These are phyloP conservation scores for Melinopterus prodromus DNA, from an alignment of 2,888 invertebrate genomes.

Conservation along the genomic window DNA sequence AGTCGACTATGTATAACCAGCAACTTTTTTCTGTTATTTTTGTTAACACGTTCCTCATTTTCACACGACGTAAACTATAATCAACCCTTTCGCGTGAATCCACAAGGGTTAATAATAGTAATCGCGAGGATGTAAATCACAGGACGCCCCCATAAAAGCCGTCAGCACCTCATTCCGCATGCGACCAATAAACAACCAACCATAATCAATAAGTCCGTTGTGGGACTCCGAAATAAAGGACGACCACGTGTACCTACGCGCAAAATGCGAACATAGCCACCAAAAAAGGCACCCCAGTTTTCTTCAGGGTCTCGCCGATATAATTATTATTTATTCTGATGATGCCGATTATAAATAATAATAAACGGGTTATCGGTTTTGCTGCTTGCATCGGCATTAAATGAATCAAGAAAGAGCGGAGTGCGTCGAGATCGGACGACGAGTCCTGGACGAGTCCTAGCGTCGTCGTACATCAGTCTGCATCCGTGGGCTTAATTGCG, in stretches of 20 bases:
- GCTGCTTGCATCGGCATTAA: conserved; percentile 37
- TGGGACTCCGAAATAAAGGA: conserved; percentile 16
- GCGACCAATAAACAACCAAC: conserved; percentile 21
- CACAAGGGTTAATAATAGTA: conserved; percentile 21
- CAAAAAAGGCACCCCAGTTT: neutral
- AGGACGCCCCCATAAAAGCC: conserved; percentile 15
- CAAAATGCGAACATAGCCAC: conserved; percentile 4
- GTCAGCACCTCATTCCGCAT: conserved; percentile 13
- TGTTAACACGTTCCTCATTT: neutral
- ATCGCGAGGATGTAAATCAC: conserved; percentile 24
- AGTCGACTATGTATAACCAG: neutral
- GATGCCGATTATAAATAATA: conserved; percentile 42
- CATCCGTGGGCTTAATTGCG: conserved; percentile 60
- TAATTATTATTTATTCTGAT: conserved; percentile 41
- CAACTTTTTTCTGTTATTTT: neutral
- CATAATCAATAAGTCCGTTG: conserved; percentile 19
- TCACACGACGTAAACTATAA: neutral
- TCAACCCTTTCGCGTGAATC: conserved; percentile 20
- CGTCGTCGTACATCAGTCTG: conserved; percentile 60
- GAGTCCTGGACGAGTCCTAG: conserved; percentile 30
- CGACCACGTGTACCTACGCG: conserved; percentile 14
- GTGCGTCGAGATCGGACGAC: conserved; percentile 44
- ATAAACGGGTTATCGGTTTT: conserved; percentile 36
- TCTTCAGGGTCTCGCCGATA: conserved; percentile 14
- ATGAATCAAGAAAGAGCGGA: conserved; percentile 54